phyloP scores from a whole-genome alignment of 2,888 invertebrate species.

The Fragum sueziense region DNA sequence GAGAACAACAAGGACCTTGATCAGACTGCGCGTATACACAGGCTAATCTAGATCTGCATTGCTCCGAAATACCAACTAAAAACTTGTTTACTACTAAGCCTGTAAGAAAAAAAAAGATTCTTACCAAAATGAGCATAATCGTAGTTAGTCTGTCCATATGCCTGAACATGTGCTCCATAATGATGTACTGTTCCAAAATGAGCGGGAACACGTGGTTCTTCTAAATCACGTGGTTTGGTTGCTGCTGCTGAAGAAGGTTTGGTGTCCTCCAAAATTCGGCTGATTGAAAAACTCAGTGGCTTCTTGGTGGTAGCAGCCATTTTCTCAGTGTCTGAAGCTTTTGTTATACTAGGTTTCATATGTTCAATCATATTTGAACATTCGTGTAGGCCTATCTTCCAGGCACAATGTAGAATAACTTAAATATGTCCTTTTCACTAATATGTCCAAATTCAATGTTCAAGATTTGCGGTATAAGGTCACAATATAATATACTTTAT shows the following conservation, averaged over 20 bases:
- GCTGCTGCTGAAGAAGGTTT: background rate
- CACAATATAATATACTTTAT: too few relatives aligned
- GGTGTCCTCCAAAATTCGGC: slow-evolving; percentile 45
- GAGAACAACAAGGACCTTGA: too few relatives aligned
- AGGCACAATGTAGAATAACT: too few relatives aligned
- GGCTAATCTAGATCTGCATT: too few relatives aligned
- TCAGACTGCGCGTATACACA: too few relatives aligned
- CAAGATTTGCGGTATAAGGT: too few relatives aligned
- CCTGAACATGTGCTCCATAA: slow-evolving; percentile 4
- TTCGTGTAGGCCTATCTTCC: too few relatives aligned
- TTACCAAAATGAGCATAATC: slow-evolving; percentile 46
- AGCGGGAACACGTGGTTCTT: slow-evolving; percentile 35
- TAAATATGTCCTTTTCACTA: too few relatives aligned
- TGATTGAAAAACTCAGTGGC: slow-evolving; percentile 56
- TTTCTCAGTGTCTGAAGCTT: background rate
- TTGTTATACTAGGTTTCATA: background rate
- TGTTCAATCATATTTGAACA: slow-evolving; percentile 30
- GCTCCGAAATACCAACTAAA: too few relatives aligned
- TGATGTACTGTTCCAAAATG: slow-evolving; percentile 47
- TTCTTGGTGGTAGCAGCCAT: slow-evolving; percentile 25
- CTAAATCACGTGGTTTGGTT: slow-evolving; percentile 12
- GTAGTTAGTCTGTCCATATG: slow-evolving; percentile 9
- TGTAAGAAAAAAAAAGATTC: background rate
- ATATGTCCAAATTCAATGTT: too few relatives aligned
- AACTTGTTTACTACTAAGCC: too few relatives aligned